Conservation (phyloP, 2,888 invertebrate species). For the Drosophila pseudotalamancana region DNA sequence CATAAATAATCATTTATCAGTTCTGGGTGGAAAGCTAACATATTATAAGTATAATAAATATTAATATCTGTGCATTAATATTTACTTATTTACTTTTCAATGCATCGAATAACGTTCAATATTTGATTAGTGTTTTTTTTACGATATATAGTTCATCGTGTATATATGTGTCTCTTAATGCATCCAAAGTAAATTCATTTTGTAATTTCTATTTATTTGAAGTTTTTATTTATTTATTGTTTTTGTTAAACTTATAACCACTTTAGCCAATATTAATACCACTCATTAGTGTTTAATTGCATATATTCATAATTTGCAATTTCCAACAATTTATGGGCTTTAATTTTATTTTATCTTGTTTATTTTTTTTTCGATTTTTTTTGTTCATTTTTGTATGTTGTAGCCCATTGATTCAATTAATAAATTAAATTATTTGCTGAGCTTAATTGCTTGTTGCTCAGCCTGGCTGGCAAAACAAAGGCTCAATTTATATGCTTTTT, state of each 20-base stretch:
- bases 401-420: slow-evolving; percentile 57
- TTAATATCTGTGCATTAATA: background rate
- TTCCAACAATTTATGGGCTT: slow-evolving; percentile 49
- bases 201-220: slow-evolving; percentile 14
- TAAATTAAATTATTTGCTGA: slow-evolving; percentile 71
- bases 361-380: background rate
- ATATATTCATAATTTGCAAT: slow-evolving; percentile 54
- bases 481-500: slow-evolving; percentile 54
- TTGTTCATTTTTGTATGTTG: background rate
- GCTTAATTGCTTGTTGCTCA: slow-evolving; percentile 68
- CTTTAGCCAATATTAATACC: slow-evolving; percentile 51
- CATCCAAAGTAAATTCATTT: no score
- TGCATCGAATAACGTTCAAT: slow-evolving; percentile 6
- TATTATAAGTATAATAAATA: background rate
- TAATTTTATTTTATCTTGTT: slow-evolving; percentile 10
- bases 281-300: slow-evolving; percentile 74
- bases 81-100: background rate
- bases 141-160: background rate
- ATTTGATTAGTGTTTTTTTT: slow-evolving; percentile 26
- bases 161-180: no score
- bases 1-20: no score
- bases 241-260: slow-evolving; percentile 44
- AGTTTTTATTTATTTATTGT: slow-evolving; percentile 10
- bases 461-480: slow-evolving; percentile 56
- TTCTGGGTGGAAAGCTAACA: no score